Evolutionary conservation across 2,113 vertebrate genomes (phyloP).

Genomic region (Amphiprion ocellaris): DNA sequence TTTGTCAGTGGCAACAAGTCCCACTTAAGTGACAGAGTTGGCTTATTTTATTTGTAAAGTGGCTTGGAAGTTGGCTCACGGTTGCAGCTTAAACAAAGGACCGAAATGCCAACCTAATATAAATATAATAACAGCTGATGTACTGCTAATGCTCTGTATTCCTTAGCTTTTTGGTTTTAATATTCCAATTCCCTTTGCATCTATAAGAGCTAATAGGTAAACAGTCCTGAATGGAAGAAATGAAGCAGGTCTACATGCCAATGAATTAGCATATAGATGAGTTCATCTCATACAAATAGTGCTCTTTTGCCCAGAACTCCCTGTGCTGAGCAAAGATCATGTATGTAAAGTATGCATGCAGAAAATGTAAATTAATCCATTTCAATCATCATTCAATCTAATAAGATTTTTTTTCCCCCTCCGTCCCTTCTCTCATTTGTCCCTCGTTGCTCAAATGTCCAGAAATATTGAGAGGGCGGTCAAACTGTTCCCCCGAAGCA

Average conservation of each 20-base stretch:
- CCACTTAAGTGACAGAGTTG: constrained; percentile 52
- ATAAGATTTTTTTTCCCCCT: constrained; percentile 67
- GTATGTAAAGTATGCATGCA: constrained; percentile 86
- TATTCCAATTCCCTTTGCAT: constrained; percentile 85
- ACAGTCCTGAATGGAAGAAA: constrained; percentile 86
- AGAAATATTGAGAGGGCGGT: constrained; percentile 68
- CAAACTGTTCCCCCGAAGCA: constrained; percentile 69
- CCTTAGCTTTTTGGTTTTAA: constrained; percentile 78
- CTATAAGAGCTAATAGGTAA: constrained; percentile 88
- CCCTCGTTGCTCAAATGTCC: constrained; percentile 79
- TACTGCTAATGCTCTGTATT: constrained; percentile 81
- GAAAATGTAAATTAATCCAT: constrained; percentile 87
- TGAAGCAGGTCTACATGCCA: constrained; percentile 86
- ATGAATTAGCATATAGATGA: constrained; percentile 92
- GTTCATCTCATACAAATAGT: constrained; percentile 89
- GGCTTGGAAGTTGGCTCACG: constrained; percentile 59
- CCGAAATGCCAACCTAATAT: constrained; percentile 71
- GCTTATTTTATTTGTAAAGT: constrained; percentile 74
- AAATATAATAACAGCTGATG: constrained; percentile 82
- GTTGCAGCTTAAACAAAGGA: constrained; percentile 79
- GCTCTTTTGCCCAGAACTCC: constrained; percentile 86
- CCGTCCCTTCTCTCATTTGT: constrained; percentile 71
- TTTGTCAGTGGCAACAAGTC: constrained; percentile 70
- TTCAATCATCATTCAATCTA: constrained; percentile 86
- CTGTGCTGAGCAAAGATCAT: constrained; percentile 86